Evolutionary conservation across 2,797 vertebrate genomes (phyloP), one percentile per base, ranked within the genome.

Genomic region (Eupleurogrammus muticus): DNA sequence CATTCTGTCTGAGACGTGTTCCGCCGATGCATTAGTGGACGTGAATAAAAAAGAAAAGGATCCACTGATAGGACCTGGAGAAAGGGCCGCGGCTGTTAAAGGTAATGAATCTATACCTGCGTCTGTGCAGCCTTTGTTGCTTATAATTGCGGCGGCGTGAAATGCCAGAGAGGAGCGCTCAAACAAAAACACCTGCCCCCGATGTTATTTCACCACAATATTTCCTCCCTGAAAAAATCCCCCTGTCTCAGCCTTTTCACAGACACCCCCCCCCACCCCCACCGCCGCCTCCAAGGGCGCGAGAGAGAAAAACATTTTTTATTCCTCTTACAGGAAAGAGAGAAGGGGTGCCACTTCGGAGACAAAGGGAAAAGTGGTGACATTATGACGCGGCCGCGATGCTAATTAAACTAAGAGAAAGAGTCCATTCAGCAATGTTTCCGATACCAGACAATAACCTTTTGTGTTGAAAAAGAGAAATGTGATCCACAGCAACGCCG

Each of bases 381-480:
- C 93, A 87, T 86, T 84, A 94, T 95, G 94, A 92, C 87, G 91
- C 92, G 93, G 92, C 91, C 89, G 92, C 92, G 93, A 92, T 94
- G 92, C 94, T 96, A 95, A 97, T 96, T 96, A 95, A 96, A 93
- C 89, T 84, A 89, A 94, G 92, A 95, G 93, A 95, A 95, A 94
- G 90, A 93, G 94, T 92, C 92, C 90, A 94, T 93, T 95, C 94
- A 90, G 88, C 40, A 35, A 19, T 88, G 51, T 79, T 67, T 68
- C 72, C 21, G 62, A 83, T 56, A 35, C 44, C 35, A 75, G 78
- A 78, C 73, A 75, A 83, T 60, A 66, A 66, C 34, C 84, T 75
- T 80, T 82, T 78, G 83, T 81, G 68, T 48, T 5, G n/a, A n/a
- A 5, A 42, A 51, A 48, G 47, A 79, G 55, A 70, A 66, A 49